Percentiles rank a stretch among this genome's conserved stretches.
Evolutionary conservation across 2,888 invertebrate genomes (phyloP).

Genomic region (Cryptocephalus moraei): DNA sequence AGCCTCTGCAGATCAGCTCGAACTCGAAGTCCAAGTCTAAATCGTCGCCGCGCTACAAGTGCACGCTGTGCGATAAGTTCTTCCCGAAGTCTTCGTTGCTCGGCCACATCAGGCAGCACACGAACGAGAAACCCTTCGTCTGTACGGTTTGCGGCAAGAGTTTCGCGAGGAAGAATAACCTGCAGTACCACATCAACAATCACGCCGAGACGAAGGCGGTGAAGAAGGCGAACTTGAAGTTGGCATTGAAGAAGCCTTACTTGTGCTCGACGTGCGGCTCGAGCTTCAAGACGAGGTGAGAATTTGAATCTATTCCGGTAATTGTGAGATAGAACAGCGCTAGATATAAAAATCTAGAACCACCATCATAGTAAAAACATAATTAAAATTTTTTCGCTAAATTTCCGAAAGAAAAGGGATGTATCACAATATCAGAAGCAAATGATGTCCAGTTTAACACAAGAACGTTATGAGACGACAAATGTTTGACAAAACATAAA

Average conservation of each 20-base stretch:
- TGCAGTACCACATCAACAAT: constrained; percentile 50
- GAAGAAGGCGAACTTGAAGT: not conserved
- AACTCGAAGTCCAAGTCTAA: constrained; percentile 21
- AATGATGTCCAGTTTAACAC: too few relatives aligned
- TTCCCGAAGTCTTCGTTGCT: constrained; percentile 58
- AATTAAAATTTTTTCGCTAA: too few relatives aligned
- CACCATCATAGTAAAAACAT: too few relatives aligned
- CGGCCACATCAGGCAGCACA: constrained; percentile 62
- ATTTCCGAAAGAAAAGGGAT: too few relatives aligned
- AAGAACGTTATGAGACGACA: too few relatives aligned
- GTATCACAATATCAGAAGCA: too few relatives aligned
- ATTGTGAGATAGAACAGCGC: not conserved
- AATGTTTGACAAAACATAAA: too few relatives aligned
- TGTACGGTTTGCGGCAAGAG: constrained; percentile 53
- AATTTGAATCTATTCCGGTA: not conserved
- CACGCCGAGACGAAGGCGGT: constrained; percentile 18
- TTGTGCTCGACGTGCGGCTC: constrained; percentile 41
- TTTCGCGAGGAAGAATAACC: constrained; percentile 57
- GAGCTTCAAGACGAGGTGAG: constrained; percentile 42
- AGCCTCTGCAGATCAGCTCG: constrained; percentile 33
- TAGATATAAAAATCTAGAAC: too few relatives aligned
- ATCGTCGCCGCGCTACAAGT: constrained; percentile 45
- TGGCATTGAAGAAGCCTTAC: constrained; percentile 23
- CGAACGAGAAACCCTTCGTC: constrained; percentile 59
- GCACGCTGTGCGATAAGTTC: constrained; percentile 56